A percentile compares a stretch with the other conserved stretches of the same genome.
phyloP scores from a whole-genome alignment of 2,888 invertebrate species.

The Mimas tiliae region DNA sequence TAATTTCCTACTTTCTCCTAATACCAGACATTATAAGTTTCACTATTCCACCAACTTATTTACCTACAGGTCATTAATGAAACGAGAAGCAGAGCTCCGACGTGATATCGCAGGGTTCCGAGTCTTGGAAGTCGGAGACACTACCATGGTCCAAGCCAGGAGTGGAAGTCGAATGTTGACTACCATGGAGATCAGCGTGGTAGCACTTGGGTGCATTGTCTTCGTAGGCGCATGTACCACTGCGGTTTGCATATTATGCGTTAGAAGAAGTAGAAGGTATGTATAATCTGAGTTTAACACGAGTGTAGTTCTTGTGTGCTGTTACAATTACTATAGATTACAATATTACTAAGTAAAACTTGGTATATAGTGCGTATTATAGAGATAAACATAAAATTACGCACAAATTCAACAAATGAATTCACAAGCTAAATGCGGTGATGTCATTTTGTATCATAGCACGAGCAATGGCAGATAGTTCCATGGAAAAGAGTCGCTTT shows the following conservation, averaged over 20 bases:
- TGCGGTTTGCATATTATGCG: constrained; percentile 90
- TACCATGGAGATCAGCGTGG: constrained; percentile 91
- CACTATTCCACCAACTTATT: constrained; percentile 4
- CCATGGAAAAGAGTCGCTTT: too few species aligned
- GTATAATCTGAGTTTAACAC: not conserved
- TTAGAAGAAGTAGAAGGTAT: constrained; percentile 86
- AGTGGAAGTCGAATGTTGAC: constrained; percentile 75
- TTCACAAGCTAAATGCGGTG: too few species aligned
- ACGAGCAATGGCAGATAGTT: too few species aligned
- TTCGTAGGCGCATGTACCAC: constrained; percentile 92
- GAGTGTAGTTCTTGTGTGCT: too few species aligned
- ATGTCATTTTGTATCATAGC: too few species aligned
- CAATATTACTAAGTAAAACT: too few species aligned
- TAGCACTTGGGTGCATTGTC: constrained; percentile 91
- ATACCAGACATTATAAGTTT: too few species aligned
- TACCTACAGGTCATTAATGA: constrained; percentile 84
- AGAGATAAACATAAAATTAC: too few species aligned
- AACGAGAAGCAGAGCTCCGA: constrained; percentile 85
- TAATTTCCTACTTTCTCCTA: too few species aligned
- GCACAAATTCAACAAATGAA: too few species aligned
- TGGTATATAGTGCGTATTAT: too few species aligned
- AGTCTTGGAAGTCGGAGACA: constrained; percentile 87
- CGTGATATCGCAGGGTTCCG: constrained; percentile 87
- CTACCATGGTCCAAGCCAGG: constrained; percentile 67
- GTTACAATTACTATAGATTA: too few species aligned